Evolutionary conservation across 2,888 invertebrate genomes (phyloP), one percentile per base, ranked within the genome.

Genomic region (Arrhopalites spinosus): DNA sequence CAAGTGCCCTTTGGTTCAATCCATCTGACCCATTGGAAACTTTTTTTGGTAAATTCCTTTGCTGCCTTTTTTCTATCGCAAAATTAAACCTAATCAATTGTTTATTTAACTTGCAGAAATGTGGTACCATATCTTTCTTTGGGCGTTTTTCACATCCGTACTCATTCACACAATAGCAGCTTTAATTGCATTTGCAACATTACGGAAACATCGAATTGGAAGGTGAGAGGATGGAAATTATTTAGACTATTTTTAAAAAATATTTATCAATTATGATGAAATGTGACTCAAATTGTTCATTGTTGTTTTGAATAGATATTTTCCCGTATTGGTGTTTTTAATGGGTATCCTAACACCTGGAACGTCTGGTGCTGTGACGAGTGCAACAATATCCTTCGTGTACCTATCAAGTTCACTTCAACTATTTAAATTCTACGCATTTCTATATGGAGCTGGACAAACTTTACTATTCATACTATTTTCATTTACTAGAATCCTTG

Each of bases 101-200:
- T 73, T 72, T 66, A 66, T 75, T 25, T 77, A 69, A 78, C 91
- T 93, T 88, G 88, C 91, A 88, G 95, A 96, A 87, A 97, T 97
- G 93, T 97, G 96, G 96, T 96, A 96, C 86, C 93, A 95, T 85
- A 92, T 97, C 85, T 97, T 97, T 87, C 88, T 97, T 84, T 97
- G 96, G 96, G 94, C 95, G 77, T 88, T 97, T 84, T 94, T 95
- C 86, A 96, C 96, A 17, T 97, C 96, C 70, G 90, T 96, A 84
- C 91, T 96, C 85, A 93, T 97, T 81, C 96, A 97, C 86, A 83
- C 86, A 83, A 92, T 95, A 85, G 96, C 96, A 75, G 94, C 94
- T 73, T 87, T 93, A 73, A 93, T 97, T 82, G 94, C 96, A 67
- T 95, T 97, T 85, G 92, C 93, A 79, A 95, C 95, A 68, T 88